Evolutionary conservation across 2,113 vertebrate species (phyloP).

Genomic region (Oryzias celebensis): DNA sequence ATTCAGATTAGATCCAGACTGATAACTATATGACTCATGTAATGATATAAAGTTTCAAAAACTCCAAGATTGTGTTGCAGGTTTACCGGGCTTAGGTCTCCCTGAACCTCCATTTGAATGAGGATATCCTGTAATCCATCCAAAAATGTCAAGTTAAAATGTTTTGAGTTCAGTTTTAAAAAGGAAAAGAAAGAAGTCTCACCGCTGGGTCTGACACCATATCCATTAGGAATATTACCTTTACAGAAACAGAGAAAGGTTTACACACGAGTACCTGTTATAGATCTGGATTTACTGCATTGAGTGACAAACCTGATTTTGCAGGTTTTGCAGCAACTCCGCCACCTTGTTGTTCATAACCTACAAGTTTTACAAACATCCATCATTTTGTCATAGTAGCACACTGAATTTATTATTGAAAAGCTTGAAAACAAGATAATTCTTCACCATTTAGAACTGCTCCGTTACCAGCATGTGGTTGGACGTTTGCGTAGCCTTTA

Average conservation of each 20-base stretch:
- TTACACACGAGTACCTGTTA: too few species aligned
- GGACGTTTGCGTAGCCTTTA: too few species aligned
- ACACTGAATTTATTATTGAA: background rate
- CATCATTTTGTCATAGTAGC: background rate
- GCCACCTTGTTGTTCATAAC: constrained; percentile 42
- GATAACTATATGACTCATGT: too few species aligned
- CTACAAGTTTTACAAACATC: constrained; percentile 26
- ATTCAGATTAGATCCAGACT: too few species aligned
- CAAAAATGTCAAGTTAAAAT: background rate
- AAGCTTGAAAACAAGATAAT: background rate
- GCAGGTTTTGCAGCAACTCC: constrained; percentile 34
- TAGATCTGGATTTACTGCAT: background rate
- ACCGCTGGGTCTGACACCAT: constrained; percentile 49
- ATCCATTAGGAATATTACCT: constrained; percentile 48
- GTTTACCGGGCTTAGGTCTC: constrained; percentile 39
- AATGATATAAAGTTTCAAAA: too few species aligned
- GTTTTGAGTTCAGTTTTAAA: background rate
- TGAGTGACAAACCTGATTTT: constrained; percentile 47
- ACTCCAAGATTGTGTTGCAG: background rate
- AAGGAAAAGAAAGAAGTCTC: background rate
- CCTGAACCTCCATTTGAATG: constrained; percentile 28
- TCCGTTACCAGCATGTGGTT: constrained; percentile 1
- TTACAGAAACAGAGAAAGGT: background rate
- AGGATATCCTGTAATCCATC: constrained; percentile 48
- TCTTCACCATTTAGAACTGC: constrained; percentile 38